Evolutionary conservation across 2,888 invertebrate species (phyloP).

Genomic region (Ferdinandea cuprea): DNA sequence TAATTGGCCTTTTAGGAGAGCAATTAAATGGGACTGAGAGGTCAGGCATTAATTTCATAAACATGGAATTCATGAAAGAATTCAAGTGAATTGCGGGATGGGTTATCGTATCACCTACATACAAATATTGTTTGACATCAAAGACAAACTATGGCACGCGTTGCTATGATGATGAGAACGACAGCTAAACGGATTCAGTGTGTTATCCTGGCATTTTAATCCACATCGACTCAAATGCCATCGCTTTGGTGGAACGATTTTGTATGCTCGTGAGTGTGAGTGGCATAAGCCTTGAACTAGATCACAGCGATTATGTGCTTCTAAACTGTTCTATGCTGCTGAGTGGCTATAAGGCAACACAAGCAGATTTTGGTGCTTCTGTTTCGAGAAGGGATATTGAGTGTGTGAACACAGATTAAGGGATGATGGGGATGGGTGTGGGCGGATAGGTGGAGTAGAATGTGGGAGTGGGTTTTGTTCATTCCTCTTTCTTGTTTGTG

Average conservation of each 20-base stretch:
- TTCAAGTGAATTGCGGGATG: not conserved
- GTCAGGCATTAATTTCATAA: not conserved
- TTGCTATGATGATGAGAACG: no score
- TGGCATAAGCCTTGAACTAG: not conserved
- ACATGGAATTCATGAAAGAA: not conserved
- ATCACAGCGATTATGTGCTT: no score
- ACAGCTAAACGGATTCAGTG: not conserved
- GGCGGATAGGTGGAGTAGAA: no score
- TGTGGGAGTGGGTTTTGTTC: no score
- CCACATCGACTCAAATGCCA: not conserved
- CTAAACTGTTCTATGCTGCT: not conserved
- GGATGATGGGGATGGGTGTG: slow-evolving; percentile 1
- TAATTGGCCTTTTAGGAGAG: not conserved
- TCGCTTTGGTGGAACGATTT: not conserved
- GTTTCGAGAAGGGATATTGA: not conserved
- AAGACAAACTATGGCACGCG: not conserved
- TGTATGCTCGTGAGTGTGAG: slow-evolving; percentile 15
- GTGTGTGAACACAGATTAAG: slow-evolving; percentile 5
- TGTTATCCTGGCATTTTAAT: not conserved
- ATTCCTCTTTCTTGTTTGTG: no score
- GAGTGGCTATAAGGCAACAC: not conserved
- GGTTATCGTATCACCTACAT: no score
- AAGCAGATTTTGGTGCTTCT: slow-evolving; percentile 7
- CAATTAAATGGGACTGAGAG: not conserved
- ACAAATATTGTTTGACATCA: not conserved